A percentile compares a stretch with the other conserved stretches of the same genome.
phyloP scores from a whole-genome alignment of 1,140 invertebrate species.

The Ostrea edulis region DNA sequence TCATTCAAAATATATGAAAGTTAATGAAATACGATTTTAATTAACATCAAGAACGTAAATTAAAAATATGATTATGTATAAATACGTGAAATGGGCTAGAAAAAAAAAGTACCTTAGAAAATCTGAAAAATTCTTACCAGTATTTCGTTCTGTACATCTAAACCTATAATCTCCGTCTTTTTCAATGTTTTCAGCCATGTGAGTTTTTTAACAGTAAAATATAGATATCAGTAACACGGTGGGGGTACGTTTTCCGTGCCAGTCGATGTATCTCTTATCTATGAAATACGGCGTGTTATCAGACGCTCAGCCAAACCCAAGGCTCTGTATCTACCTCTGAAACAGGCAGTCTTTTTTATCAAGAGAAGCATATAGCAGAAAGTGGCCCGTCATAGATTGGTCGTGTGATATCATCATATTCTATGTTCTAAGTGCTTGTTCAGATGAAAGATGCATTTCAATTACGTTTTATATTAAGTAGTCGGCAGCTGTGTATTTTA shows the following conservation, averaged over 20 bases:
- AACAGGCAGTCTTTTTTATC: neutral
- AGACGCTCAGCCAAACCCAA: neutral
- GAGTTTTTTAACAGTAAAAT: conserved; percentile 9
- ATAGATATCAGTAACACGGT: conserved; percentile 10
- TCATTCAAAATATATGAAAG: too few species aligned
- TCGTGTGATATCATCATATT: neutral
- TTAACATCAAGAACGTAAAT: too few species aligned
- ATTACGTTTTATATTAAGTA: neutral
- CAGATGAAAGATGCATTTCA: conserved; percentile 25
- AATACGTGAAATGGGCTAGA: too few species aligned
- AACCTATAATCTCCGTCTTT: neutral
- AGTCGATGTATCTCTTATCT: conserved; percentile 1
- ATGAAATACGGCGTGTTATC: neutral
- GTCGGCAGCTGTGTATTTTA: too few species aligned
- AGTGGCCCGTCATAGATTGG: neutral
- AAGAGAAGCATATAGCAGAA: neutral
- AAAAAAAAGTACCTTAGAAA: too few species aligned
- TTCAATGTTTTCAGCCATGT: conserved; percentile 3
- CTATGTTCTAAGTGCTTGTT: conserved; percentile 1
- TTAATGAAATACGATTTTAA: too few species aligned
- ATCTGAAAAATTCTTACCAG: neutral
- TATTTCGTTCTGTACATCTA: neutral
- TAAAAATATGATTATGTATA: too few species aligned
- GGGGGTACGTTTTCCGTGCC: neutral
- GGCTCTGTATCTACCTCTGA: neutral